Base-by-base conservation (phyloP, 2,888 invertebrate species). In the Nowickia ferox region DNA sequence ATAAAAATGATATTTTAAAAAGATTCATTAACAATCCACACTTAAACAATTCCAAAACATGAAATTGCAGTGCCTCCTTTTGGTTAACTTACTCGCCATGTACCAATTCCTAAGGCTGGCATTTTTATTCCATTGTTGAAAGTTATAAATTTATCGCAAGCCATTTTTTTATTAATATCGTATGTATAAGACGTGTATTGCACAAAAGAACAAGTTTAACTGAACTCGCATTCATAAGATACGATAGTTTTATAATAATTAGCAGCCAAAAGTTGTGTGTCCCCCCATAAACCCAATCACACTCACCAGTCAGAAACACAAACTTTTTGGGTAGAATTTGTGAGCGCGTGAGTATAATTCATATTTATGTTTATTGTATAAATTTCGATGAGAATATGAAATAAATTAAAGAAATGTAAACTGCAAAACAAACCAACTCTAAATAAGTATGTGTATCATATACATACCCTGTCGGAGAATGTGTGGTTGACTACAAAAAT, bases 71-170 rank as follows among this genome's bases (percentile, higher is more conserved):
- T 30, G 3, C 89, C 38, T 22, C n/a, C 42, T 48, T n/a, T 42
- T 69, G 5, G 3, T 53, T 13, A 30, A 93, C 93, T 93, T 93
- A 96, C 96, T 94, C 96, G 95, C 96, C 96, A 97, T 80, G 96
- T 96, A 79, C 97, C 97, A 89, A 96, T 95, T 71, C 97, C 97
- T 69, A 97, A 92, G 72, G 94, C 93, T 9, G 96, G 96, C 94
- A 96, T 95, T 81, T 93, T 94, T 69, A 94, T 93, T 4, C 96
- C 96, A 88, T 93, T 93, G 42, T 93, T 92, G 2, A 94, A 91
- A 10, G 90, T 90, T 68, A 93, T 87, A 82, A 90, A 91, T 46
- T 92, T 76, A 48, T 75, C 77, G 74, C 84, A 87, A 79, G 83
- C 65, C 88, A 87, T 87, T 79, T 87, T 79, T n/a, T 55, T 69